Conservation (phyloP, 2,888 invertebrate genomes). For the Agriotes lineatus region DNA sequence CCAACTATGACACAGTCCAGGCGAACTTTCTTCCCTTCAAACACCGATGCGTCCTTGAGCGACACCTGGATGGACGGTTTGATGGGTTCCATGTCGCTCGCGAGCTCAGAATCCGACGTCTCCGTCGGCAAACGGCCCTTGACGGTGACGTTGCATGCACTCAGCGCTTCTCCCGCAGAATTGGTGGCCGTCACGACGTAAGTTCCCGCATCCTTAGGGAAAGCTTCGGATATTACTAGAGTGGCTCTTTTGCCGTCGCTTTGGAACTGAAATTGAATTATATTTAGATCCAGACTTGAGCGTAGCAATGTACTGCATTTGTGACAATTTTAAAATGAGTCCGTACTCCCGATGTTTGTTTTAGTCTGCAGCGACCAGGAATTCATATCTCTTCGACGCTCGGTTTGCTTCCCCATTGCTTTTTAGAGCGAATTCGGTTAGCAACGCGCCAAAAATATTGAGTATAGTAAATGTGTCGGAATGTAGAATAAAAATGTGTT, state of each 20-base stretch:
- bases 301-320: slow-evolving; percentile 40
- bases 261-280: slow-evolving; percentile 68
- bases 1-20: slow-evolving; percentile 84
- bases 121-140: slow-evolving; percentile 78
- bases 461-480: slow-evolving; percentile 16
- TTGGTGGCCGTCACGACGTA: slow-evolving; percentile 79
- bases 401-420: not conserved
- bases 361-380: slow-evolving; percentile 8
- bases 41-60: slow-evolving; percentile 75
- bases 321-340: slow-evolving; percentile 44
- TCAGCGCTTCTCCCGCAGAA: slow-evolving; percentile 76
- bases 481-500: slow-evolving; percentile 29
- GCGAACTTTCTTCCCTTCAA: slow-evolving; percentile 77
- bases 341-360: slow-evolving; percentile 35
- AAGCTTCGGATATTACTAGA: slow-evolving; percentile 79
- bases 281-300: slow-evolving; percentile 53
- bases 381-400: slow-evolving; percentile 2
- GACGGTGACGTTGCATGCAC: slow-evolving; percentile 75
- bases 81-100: slow-evolving; percentile 78
- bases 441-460: slow-evolving; percentile 34
- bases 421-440: slow-evolving; percentile 21
- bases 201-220: slow-evolving; percentile 82
- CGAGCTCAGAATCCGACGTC: slow-evolving; percentile 79
- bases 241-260: slow-evolving; percentile 75
- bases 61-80: slow-evolving; percentile 79